These are phyloP conservation scores for Microplitis deprimator DNA, from an alignment of 2,888 invertebrate genomes.

Conservation along the genomic window DNA sequence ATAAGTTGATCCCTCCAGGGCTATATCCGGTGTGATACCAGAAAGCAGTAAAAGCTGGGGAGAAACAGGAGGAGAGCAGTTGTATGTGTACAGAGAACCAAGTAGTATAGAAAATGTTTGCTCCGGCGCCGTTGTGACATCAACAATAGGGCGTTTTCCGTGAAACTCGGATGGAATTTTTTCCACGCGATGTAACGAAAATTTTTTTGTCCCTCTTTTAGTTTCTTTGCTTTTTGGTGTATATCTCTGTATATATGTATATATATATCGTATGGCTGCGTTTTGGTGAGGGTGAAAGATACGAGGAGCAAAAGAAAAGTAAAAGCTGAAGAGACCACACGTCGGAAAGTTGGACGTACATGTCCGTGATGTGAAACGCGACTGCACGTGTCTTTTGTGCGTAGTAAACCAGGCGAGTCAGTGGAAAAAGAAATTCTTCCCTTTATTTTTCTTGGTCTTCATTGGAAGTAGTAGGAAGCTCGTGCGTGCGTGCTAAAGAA, in stretches of 20 bases:
- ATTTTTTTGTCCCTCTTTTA: background rate
- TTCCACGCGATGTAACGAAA: constrained; percentile 12
- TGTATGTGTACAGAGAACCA: background rate
- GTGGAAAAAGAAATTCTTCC: background rate
- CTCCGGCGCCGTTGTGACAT: constrained; percentile 3
- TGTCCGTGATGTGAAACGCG: constrained; percentile 32
- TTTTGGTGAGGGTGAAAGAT: background rate
- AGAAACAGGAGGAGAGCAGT: background rate
- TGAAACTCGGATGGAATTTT: constrained; percentile 8
- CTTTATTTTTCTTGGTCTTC: constrained; percentile 15
- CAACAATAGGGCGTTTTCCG: constrained; percentile 22
- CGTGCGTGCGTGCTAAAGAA: constrained; percentile 44
- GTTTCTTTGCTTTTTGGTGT: background rate
- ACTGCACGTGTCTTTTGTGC: constrained; percentile 31
- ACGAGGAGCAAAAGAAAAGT: background rate
- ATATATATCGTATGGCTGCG: background rate
- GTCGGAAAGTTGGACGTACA: constrained; percentile 12
- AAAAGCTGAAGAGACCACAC: constrained; percentile 10
- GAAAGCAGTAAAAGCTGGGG: background rate
- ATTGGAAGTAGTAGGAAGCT: constrained; percentile 34
- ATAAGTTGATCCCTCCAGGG: constrained; percentile 24
- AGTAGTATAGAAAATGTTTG: constrained; percentile 20
- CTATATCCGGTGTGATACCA: constrained; percentile 4
- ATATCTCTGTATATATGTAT: background rate
- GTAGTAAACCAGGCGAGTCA: constrained; percentile 25